phyloP scores from a whole-genome alignment of 2,888 invertebrate species.

The Drepana falcataria region DNA sequence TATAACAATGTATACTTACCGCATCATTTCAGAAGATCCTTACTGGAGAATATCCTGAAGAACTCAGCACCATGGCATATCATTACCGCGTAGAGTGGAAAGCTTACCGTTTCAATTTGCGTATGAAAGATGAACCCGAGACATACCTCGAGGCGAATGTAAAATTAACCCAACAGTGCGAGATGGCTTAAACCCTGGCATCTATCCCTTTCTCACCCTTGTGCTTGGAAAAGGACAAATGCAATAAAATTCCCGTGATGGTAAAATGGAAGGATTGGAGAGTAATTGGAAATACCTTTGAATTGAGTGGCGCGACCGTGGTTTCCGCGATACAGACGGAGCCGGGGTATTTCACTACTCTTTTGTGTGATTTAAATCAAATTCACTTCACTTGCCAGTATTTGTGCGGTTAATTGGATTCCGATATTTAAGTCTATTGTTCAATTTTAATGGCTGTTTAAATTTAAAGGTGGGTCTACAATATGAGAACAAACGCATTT shows the following conservation, averaged over 20 bases:
- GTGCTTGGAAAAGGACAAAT: constrained; percentile 47
- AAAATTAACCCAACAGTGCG: constrained; percentile 67
- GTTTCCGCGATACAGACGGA: constrained; percentile 56
- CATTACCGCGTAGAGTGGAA: constrained; percentile 37
- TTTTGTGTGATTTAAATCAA: constrained; percentile 71
- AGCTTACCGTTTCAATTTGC: constrained; percentile 62
- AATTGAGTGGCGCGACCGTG: constrained; percentile 64
- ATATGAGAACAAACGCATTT: not conserved
- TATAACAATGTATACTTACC: too few species aligned
- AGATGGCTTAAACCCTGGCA: constrained; percentile 48
- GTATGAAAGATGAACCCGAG: constrained; percentile 58
- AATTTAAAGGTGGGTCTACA: not conserved
- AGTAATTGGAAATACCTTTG: constrained; percentile 78
- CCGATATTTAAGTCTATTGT: constrained; percentile 30
- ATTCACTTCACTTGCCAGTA: constrained; percentile 39
- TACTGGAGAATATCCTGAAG: not conserved
- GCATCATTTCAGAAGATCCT: not conserved
- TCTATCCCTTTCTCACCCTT: constrained; percentile 36
- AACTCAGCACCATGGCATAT: not conserved
- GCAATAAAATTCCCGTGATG: constrained; percentile 61
- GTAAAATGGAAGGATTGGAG: constrained; percentile 74
- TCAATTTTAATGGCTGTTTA: constrained; percentile 9
- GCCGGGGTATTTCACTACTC: constrained; percentile 52
- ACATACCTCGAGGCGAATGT: constrained; percentile 60
- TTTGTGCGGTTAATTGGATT: constrained; percentile 56